Evolutionary conservation across 2,888 invertebrate species (phyloP).

Genomic region (Liposcelis brunnea): DNA sequence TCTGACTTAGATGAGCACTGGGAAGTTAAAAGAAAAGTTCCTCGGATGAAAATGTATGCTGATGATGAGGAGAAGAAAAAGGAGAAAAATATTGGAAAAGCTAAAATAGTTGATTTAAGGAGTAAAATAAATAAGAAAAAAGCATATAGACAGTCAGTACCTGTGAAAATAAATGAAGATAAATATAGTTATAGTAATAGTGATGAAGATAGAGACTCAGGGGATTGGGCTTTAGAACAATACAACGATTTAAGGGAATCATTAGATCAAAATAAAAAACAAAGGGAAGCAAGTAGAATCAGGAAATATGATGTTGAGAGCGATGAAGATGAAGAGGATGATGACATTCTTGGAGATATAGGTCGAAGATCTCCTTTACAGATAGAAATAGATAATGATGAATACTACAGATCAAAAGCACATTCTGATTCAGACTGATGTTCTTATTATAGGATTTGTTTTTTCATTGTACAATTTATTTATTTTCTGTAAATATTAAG

Average conservation of each 20-base stretch:
- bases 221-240: background rate
- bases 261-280: background rate
- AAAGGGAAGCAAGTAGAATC: constrained; percentile 16
- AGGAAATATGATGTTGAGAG: constrained; percentile 19
- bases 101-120: constrained; percentile 18
- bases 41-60: constrained; percentile 75
- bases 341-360: constrained; percentile 15
- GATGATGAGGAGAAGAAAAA: constrained; percentile 61
- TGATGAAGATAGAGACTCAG: background rate
- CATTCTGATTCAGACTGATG: no score
- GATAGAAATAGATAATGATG: constrained; percentile 19
- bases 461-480: no score
- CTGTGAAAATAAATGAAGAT: constrained; percentile 14
- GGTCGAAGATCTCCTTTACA: constrained; percentile 13
- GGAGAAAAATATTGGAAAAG: constrained; percentile 22
- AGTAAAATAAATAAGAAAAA: constrained; percentile 14
- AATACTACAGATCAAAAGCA: constrained; percentile 14
- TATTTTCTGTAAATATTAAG: no score
- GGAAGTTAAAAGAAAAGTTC: constrained; percentile 38
- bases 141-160: constrained; percentile 18
- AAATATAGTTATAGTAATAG: constrained; percentile 9
- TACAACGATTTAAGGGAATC: no score
- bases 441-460: no score
- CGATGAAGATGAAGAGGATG: constrained; percentile 18
- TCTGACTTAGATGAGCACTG: constrained; percentile 15